Conservation (phyloP, 2,888 invertebrate genomes). For the Lampropteryx suffumata region DNA sequence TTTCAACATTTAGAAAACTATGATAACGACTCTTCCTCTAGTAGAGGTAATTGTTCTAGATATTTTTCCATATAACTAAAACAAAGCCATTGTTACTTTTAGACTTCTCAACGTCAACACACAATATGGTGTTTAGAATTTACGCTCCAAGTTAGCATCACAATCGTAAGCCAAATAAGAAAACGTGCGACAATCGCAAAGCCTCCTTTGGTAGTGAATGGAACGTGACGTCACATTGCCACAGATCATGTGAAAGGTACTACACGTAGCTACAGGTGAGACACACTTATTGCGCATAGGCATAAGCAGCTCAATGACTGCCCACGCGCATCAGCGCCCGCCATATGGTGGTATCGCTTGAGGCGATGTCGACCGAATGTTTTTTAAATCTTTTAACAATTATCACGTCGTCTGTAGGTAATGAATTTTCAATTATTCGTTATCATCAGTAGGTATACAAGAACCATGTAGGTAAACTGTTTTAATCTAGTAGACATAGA, state of each 20-base stretch:
- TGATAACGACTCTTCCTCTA: no score
- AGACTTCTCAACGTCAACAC: conserved; percentile 8
- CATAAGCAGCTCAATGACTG: conserved; percentile 35
- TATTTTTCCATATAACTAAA: no score
- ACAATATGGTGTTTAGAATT: conserved; percentile 17
- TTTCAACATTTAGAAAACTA: no score
- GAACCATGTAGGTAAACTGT: no score
- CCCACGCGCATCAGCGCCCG: conserved; percentile 50
- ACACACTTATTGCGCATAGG: not conserved
- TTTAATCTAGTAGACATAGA: no score
- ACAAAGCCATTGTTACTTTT: not conserved
- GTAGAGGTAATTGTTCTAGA: not conserved
- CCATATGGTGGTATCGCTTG: conserved; percentile 50
- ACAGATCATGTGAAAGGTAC: conserved; percentile 1
- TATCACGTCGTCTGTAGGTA: conserved; percentile 6
- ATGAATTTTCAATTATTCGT: conserved; percentile 4
- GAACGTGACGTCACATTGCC: conserved; percentile 56
- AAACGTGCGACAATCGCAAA: conserved; percentile 7
- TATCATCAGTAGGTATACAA: no score
- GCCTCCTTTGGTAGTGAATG: conserved; percentile 54
- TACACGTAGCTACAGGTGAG: not conserved
- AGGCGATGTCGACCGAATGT: conserved; percentile 4
- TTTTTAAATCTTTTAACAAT: conserved; percentile 20
- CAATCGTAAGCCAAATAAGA: conserved; percentile 40
- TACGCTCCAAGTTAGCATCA: conserved; percentile 11